Evolutionary conservation across 2,888 invertebrate genomes (phyloP), one percentile per base, ranked within the genome.

Genomic region (Temnothorax unifasciatus): DNA sequence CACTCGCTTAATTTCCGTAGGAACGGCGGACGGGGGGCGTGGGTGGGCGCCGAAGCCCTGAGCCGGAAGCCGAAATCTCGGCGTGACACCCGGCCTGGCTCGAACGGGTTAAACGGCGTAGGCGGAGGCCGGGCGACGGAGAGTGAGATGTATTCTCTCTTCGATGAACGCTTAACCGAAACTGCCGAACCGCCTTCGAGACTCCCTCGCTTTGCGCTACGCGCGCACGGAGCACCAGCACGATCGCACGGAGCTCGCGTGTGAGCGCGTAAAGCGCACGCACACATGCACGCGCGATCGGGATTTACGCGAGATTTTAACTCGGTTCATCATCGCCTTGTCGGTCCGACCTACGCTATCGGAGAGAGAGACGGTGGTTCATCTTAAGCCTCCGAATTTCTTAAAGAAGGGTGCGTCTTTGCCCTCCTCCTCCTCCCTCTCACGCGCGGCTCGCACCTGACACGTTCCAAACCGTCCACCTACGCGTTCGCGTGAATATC

Each of bases 171-270:
- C 87, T 87, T 87, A 82, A 71, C 86, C 87, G 87, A 87, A 90
- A 90, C 90, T 90, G 87, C 89, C 87, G 90, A 54, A 87, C 81
- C 84, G 88, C 74, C 74, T 88, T 85, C 87, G 88, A 84, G 85
- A 86, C 89, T 90, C 91, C 88, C 90, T 91, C 91, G 88, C 85
- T 88, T 84, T 29, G 29, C 66, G 79, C 74, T 83, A 64, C 76
- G 83, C 87, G 85, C 85, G 81, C 52, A n/a, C 38, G 57, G 38
- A 71, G 34, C 63, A 69, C 34, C 54, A 73, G 82, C 82, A 61
- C 74, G 68, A 66, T 63, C 82, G 57, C 75, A 8, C 73, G 29
- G 9, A 21, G 13, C 21, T 25, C 18, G 71, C 74, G 64, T 41
- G 44, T 18, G 41, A 13, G 9, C 64, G 52, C 47, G 74, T 69